These are phyloP conservation scores for Entomobrya multifasciata DNA, from an alignment of 2,888 invertebrate species.

Conservation along the genomic window DNA sequence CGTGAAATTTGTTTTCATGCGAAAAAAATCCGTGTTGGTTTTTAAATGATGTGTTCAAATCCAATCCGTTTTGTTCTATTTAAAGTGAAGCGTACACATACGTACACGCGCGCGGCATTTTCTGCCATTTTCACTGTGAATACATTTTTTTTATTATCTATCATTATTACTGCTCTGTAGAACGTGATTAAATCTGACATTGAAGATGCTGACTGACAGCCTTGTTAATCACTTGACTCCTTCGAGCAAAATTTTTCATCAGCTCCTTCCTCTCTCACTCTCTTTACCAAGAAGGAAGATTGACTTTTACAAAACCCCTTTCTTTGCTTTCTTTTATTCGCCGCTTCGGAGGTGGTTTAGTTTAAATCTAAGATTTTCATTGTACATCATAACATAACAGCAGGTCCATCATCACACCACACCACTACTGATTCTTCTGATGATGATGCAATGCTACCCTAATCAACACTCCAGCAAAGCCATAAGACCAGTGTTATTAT, in stretches of 20 bases:
- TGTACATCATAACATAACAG: constrained; percentile 63
- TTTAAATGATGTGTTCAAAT: too few relatives aligned
- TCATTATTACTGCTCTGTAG: not conserved
- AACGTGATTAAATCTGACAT: constrained; percentile 1
- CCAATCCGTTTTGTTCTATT: too few relatives aligned
- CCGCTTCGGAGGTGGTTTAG: not conserved
- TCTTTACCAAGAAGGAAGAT: not conserved
- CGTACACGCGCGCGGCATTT: too few relatives aligned
- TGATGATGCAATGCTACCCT: not conserved
- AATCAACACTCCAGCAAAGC: not conserved
- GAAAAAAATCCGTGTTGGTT: too few relatives aligned
- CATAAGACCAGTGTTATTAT: not conserved
- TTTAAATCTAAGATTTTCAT: constrained; percentile 52
- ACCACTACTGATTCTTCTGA: too few relatives aligned
- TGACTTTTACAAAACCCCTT: not conserved
- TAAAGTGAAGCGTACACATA: too few relatives aligned
- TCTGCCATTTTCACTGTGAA: too few relatives aligned
- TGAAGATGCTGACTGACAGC: constrained; percentile 58
- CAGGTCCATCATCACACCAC: constrained; percentile 44
- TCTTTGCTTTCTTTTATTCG: not conserved
- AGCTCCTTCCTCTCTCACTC: constrained; percentile 15
- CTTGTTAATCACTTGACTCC: constrained; percentile 53
- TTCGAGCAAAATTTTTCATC: constrained; percentile 3
- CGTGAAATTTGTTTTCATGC: too few relatives aligned
- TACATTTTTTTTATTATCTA: too few relatives aligned